Conservation (phyloP, 2,113 vertebrate genomes). For the Daphoenositta chrysoptera region DNA sequence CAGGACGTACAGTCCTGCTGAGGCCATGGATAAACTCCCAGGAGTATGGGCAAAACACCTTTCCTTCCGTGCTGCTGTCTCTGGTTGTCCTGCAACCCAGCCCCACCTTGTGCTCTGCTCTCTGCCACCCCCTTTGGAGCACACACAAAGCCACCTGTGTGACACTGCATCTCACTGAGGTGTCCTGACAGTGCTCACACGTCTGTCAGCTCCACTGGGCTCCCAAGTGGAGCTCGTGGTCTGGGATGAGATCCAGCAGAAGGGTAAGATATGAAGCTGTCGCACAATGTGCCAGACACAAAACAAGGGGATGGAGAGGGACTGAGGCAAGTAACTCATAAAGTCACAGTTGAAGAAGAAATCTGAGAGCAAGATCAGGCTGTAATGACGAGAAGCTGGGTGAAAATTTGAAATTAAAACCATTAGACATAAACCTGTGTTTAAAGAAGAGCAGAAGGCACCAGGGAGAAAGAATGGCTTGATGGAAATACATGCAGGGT, state of each 20-base stretch:
- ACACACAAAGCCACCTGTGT: not conserved
- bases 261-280: not conserved
- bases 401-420: not conserved
- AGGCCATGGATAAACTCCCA: not conserved
- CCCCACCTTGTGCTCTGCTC: not conserved
- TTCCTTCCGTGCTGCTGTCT: fast-evolving
- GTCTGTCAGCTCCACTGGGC: fast-evolving
- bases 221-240: fast-evolving
- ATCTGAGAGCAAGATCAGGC: not conserved
- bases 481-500: not conserved
- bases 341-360: not conserved
- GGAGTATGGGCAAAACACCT: not conserved
- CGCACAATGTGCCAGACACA: not conserved
- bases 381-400: not conserved
- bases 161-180: fast-evolving
- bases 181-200: not conserved
- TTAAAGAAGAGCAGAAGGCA: not conserved
- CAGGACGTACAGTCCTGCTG: not conserved
- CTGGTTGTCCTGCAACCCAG: not conserved
- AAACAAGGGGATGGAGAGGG: not conserved
- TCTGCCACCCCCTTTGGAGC: not conserved
- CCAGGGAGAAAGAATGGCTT: not conserved
- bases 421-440: not conserved
- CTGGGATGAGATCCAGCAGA: not conserved
- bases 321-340: not conserved